Evolutionary conservation across 1,140 invertebrate species (phyloP).

Genomic region (Drosophila malerkotliana): DNA sequence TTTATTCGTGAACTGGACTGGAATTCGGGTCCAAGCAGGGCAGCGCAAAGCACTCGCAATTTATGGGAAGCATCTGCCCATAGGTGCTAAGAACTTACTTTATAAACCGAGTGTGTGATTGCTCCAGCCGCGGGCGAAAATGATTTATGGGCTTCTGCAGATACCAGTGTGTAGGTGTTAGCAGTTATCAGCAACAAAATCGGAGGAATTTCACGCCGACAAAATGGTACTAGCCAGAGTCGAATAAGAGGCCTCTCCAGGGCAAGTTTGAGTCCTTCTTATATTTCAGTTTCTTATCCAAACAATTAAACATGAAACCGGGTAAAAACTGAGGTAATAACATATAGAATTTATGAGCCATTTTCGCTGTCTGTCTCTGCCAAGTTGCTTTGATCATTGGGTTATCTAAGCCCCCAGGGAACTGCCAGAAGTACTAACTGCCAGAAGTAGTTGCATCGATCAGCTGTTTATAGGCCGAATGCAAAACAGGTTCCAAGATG

Average conservation of each 20-base stretch:
- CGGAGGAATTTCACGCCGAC: background rate
- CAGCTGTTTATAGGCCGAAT: constrained; percentile 36
- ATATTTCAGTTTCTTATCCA: constrained; percentile 6
- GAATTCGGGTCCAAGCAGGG: constrained; percentile 16
- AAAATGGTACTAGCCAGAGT: background rate
- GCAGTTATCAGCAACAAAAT: constrained; percentile 41
- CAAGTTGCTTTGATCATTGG: background rate
- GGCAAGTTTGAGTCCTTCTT: constrained; percentile 4
- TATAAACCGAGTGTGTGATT: constrained; percentile 45
- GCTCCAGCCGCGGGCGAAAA: constrained; percentile 30
- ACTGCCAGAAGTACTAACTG: constrained; percentile 7
- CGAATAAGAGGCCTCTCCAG: background rate
- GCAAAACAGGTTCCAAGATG: constrained; percentile 28
- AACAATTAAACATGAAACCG: constrained; percentile 28
- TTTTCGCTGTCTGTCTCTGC: background rate
- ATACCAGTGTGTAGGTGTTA: constrained; percentile 10
- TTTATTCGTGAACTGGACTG: constrained; percentile 8
- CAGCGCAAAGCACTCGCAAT: constrained; percentile 34
- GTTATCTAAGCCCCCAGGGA: background rate
- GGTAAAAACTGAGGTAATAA: constrained; percentile 27
- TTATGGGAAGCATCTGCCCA: constrained; percentile 48
- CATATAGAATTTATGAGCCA: constrained; percentile 28
- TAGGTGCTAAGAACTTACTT: constrained; percentile 37
- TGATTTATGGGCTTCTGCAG: constrained; percentile 22
- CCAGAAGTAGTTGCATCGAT: constrained; percentile 37